Conservation (phyloP, 2,888 invertebrate species). For the Ophion ventricosus region DNA sequence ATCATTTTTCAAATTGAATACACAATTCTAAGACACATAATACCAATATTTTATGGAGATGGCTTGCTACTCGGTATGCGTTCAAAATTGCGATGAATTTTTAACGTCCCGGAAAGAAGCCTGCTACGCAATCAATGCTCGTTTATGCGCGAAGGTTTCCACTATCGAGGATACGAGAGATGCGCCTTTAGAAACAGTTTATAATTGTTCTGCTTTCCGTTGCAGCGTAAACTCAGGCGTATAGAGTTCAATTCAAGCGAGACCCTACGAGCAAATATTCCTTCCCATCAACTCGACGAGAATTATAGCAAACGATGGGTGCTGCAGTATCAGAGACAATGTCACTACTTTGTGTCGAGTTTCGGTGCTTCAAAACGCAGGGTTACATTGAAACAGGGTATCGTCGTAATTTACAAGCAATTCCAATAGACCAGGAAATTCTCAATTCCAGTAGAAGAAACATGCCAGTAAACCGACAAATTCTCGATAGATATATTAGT, state of each 20-base stretch:
- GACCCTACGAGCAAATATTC: slow-evolving; percentile 16
- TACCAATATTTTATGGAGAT: neutral
- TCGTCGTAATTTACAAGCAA: too few relatives aligned
- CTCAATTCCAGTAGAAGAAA: too few relatives aligned
- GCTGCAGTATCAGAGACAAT: slow-evolving; percentile 5
- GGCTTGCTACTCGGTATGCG: neutral
- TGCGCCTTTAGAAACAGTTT: slow-evolving; percentile 70
- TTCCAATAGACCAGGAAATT: too few relatives aligned
- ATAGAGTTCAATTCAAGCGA: neutral
- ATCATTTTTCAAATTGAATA: neutral
- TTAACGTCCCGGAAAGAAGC: too few relatives aligned
- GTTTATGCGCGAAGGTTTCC: neutral
- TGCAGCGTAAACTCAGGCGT: slow-evolving; percentile 54
- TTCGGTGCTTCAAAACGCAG: neutral
- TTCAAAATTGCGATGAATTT: too few relatives aligned
- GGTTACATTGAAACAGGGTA: neutral
- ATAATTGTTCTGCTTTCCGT: slow-evolving; percentile 70
- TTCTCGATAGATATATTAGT: too few relatives aligned
- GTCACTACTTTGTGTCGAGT: neutral
- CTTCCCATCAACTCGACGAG: slow-evolving; percentile 1
- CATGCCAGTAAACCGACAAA: too few relatives aligned
- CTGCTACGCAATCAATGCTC: neutral
- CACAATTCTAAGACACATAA: too few relatives aligned
- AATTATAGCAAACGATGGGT: neutral
- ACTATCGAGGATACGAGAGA: neutral